phyloP scores from a whole-genome alignment of 1,140 invertebrate species.

The Aplysia californica region DNA sequence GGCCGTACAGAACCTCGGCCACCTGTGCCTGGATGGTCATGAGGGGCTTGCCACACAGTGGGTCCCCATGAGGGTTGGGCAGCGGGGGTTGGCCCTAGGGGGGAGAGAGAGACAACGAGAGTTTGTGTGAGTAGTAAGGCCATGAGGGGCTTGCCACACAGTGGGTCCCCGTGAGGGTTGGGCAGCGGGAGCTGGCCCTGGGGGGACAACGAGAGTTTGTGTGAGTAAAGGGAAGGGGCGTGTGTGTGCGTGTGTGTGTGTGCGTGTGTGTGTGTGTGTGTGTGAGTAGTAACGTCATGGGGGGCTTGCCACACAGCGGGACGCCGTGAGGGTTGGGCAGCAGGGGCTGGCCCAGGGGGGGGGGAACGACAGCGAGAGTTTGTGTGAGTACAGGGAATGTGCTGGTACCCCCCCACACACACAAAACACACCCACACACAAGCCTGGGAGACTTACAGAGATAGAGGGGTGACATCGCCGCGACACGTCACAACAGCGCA shows the following conservation, averaged over 20 bases:
- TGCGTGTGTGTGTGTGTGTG: too few relatives aligned
- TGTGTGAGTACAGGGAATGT: too few relatives aligned
- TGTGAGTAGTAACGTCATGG: conserved; percentile 79
- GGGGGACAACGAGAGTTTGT: background rate
- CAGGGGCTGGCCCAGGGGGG: too few relatives aligned
- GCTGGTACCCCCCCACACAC: too few relatives aligned
- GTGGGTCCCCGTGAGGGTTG: conserved; percentile 85
- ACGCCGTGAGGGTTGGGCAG: conserved; percentile 88
- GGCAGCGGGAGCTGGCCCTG: conserved; percentile 74
- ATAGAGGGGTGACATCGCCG: conserved; percentile 80
- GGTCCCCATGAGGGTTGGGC: conserved; percentile 87
- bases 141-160: conserved; percentile 78
- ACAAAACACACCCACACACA: too few relatives aligned
- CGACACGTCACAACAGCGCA: conserved; percentile 93
- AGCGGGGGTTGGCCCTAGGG: conserved; percentile 72
- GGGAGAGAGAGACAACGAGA: background rate
- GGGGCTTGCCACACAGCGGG: conserved; percentile 74
- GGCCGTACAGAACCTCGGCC: conserved; percentile 84
- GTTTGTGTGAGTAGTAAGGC: conserved; percentile 71
- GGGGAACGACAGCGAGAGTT: too few relatives aligned
- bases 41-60: conserved; percentile 75
- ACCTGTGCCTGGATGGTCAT: conserved; percentile 82
- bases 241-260: too few relatives aligned
- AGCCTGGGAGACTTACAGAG: conserved; percentile 66
- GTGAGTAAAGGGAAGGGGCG: background rate